These are phyloP conservation scores for Pelobates fuscus DNA, from an alignment of 2,113 vertebrate genomes.

Conservation along the genomic window DNA sequence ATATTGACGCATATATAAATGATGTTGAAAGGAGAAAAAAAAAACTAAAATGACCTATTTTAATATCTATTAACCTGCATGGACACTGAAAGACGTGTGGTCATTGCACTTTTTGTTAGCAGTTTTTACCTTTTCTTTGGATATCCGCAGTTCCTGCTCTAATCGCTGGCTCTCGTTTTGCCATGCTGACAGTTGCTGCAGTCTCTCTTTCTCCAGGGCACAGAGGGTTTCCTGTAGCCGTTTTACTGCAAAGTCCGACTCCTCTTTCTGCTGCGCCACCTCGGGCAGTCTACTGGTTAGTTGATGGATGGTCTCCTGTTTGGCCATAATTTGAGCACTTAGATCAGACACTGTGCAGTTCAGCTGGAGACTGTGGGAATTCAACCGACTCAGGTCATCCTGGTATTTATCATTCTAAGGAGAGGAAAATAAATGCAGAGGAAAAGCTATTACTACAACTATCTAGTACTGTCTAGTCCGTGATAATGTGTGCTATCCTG, in stretches of 20 bases:
- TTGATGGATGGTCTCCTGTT: constrained; percentile 56
- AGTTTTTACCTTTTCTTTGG: constrained; percentile 29
- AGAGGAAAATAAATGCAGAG: too few relatives aligned
- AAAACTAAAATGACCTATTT: too few relatives aligned
- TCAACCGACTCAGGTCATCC: constrained; percentile 70
- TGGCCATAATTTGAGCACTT: constrained; percentile 61
- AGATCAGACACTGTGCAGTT: constrained; percentile 66
- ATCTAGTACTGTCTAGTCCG: background rate
- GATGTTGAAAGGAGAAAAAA: too few relatives aligned
- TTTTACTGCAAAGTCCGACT: constrained; percentile 47
- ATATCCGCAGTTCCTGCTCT: constrained; percentile 57
- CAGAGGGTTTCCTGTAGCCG: constrained; percentile 55
- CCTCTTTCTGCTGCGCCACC: constrained; percentile 54
- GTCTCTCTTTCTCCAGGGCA: constrained; percentile 53
- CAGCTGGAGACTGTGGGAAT: constrained; percentile 67
- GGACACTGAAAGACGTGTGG: too few relatives aligned
- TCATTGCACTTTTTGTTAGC: too few relatives aligned
- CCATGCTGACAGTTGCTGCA: constrained; percentile 56
- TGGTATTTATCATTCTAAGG: constrained; percentile 71
- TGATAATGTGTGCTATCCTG: too few relatives aligned
- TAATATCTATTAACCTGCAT: too few relatives aligned
- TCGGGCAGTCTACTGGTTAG: constrained; percentile 61
- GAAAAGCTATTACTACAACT: background rate
- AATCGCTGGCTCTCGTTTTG: constrained; percentile 60
- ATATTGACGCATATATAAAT: too few relatives aligned